These are phyloP conservation scores for Phortica magna DNA, from an alignment of 2,888 invertebrate genomes.

Conservation along the genomic window DNA sequence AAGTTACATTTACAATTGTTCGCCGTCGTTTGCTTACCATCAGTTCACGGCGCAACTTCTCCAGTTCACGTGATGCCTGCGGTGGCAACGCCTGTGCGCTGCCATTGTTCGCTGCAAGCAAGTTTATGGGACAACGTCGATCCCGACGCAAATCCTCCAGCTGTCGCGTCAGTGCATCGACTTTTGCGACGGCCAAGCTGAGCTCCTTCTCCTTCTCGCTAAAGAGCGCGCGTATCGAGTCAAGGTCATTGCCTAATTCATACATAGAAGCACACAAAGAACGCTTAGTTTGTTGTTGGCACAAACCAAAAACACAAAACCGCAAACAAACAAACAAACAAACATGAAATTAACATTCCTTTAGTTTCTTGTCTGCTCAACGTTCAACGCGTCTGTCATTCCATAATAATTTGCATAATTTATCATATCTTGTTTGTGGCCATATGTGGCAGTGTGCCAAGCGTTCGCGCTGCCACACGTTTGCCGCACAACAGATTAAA, in stretches of 20 bases:
- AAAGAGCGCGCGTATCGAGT: slow-evolving; percentile 96
- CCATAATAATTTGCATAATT: slow-evolving; percentile 25
- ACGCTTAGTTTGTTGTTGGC: no score
- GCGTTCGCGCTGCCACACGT: background rate
- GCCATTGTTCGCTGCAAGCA: slow-evolving; percentile 69
- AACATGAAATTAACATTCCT: background rate
- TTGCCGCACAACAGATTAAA: background rate
- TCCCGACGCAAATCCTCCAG: slow-evolving; percentile 92
- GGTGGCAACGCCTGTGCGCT: slow-evolving; percentile 81
- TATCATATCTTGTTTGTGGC: background rate
- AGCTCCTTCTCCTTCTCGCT: slow-evolving; percentile 98
- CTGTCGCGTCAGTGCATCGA: slow-evolving; percentile 96
- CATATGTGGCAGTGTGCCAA: slow-evolving; percentile 19
- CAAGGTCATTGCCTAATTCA: slow-evolving; percentile 96
- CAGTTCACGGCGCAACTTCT: slow-evolving; percentile 93
- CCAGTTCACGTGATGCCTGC: slow-evolving; percentile 91
- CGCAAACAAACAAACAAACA: background rate
- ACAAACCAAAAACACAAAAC: background rate
- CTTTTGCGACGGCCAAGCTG: slow-evolving; percentile 97
- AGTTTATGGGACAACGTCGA: slow-evolving; percentile 80
- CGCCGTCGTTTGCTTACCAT: slow-evolving; percentile 84
- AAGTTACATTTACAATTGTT: background rate
- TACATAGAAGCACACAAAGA: no score
- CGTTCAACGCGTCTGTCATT: background rate
- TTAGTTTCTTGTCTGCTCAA: background rate